Conservation (phyloP, 2,797 vertebrate species). For the Forpus xanthops region DNA sequence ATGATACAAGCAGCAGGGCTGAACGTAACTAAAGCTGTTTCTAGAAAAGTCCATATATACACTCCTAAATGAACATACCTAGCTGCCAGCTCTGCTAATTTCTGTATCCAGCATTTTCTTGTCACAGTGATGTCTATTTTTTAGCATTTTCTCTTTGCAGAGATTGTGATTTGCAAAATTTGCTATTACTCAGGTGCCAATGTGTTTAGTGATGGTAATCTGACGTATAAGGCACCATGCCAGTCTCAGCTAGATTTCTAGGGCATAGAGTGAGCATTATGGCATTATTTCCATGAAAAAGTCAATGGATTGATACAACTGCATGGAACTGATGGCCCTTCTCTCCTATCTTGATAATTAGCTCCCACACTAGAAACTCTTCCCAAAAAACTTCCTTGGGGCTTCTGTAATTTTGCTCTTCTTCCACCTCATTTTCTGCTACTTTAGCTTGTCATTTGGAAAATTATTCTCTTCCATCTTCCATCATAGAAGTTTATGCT, state of each 20-base stretch:
- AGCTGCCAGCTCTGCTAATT: not conserved
- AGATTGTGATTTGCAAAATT: not conserved
- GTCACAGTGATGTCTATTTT: not conserved
- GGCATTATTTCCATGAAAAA: not conserved
- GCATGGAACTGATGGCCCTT: not conserved
- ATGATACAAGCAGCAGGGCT: not conserved
- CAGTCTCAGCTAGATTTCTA: not conserved
- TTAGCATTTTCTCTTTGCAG: not conserved
- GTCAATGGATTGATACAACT: not conserved
- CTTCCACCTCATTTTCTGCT: not conserved
- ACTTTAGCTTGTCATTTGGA: not conserved
- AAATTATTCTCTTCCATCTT: not conserved
- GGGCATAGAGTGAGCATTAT: not conserved
- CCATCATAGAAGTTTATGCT: accelerated
- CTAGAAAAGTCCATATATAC: not conserved
- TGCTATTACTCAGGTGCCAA: not conserved
- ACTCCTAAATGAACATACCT: constrained; percentile 5
- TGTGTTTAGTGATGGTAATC: not conserved
- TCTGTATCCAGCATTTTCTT: not conserved
- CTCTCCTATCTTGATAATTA: not conserved
- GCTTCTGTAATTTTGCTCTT: not conserved
- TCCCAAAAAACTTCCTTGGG: not conserved
- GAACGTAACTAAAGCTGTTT: not conserved
- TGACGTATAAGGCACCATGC: accelerated
- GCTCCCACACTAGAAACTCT: not conserved